Base-by-base conservation (phyloP, 2,113 vertebrate species). In the Cyprinodon variegatus region DNA sequence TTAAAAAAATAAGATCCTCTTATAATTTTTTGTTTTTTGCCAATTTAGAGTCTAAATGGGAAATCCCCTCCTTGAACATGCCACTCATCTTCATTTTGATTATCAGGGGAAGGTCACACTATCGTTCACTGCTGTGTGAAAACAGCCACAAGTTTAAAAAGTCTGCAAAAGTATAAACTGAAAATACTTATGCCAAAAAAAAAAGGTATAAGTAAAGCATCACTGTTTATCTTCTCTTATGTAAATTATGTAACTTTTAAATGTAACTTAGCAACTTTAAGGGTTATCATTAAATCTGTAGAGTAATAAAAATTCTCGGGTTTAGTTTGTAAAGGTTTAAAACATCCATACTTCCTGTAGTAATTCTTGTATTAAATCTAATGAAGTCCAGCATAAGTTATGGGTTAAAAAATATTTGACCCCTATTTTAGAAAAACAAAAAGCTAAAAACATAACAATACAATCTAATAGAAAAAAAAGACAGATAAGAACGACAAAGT, bases 31-130 rank as follows among this genome's bases (percentile, higher is more conserved):
- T 50, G 29, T 50, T 15, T 39, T 22, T 61, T 45, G 17, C n/a
- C 13, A 37, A 8, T n/a, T 11, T 1, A 38, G 50, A 63, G 41
- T 12, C 43, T 36, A 61, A 45, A 41, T 40, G 50, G 68, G 41
- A 74, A 74, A 61, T 29, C 3, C 8, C 29, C 1, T 11, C 61
- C 11, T 72, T 65, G 22, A 75, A 17, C 61, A 29, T 2, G 1
- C 46, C 17, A 36, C 46, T 67, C 37, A 29, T 72, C 37, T 72
- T 8, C 9, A 48, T 63, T 37, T 12, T 11, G 8, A 43, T 75
- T 7, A 69, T 37, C 63, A 48, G 29, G 11, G 11, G 64, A 76
- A 69, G 48, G 37, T 71, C 85, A 65, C 50, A 59, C 8, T 9
- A 39, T 22, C 50, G 41, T 59, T 36, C 15, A 53, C 3, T 20